Percentiles rank a stretch among this genome's conserved stretches.
Evolutionary conservation across 2,797 vertebrate species (phyloP).

Genomic region (Acipenser oxyrinchus): DNA sequence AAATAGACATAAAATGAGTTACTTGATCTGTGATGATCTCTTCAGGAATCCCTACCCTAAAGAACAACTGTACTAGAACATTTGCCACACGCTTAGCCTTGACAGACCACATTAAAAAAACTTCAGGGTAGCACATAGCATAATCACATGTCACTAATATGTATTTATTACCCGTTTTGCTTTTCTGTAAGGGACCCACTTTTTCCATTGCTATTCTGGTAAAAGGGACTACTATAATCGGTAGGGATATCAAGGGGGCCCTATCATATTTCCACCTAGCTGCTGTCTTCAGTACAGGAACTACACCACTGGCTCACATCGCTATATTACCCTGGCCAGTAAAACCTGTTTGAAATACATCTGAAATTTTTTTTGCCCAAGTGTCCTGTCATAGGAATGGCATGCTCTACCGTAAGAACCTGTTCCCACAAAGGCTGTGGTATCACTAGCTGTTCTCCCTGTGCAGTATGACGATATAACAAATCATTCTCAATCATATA

Average conservation of each 20-base stretch:
- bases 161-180: not conserved
- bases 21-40: conserved; percentile 3
- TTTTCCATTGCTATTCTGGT: not conserved
- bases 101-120: not conserved
- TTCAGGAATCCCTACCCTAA: not conserved
- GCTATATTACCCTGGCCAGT: no score
- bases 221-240: not conserved
- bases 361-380: no score
- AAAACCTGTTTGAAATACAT: no score
- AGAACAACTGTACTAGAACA: not conserved
- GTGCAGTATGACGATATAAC: no score
- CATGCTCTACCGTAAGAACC: no score
- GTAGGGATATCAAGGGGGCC: not conserved
- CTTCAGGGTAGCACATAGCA: not conserved
- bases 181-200: not conserved
- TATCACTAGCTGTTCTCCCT: no score
- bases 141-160: not conserved
- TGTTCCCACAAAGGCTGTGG: no score
- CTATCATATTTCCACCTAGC: not conserved
- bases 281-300: no score
- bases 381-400: no score
- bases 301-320: no score
- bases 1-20: not conserved
- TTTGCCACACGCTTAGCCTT: not conserved
- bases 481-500: no score